A percentile compares a stretch with the other conserved stretches of the same genome.
Conservation (phyloP, 2,888 invertebrate species). For the Meteorus colon region DNA sequence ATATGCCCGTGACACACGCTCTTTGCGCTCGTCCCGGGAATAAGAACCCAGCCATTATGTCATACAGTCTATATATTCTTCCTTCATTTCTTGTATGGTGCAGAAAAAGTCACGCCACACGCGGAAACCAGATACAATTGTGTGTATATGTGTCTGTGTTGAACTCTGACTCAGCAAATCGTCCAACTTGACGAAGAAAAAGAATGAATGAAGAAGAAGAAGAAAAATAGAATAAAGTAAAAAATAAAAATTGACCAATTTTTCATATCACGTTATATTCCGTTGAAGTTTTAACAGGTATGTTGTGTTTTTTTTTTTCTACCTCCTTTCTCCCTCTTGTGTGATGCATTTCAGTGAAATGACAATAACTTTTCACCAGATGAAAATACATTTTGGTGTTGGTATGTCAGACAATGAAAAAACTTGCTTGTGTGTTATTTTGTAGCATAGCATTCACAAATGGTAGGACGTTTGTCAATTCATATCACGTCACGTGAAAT, state of each 20-base stretch:
- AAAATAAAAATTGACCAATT: slow-evolving; percentile 25
- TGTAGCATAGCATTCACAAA: too few relatives aligned
- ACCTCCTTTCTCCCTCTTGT: neutral
- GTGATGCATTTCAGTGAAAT: neutral
- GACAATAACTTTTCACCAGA: neutral
- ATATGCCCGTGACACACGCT: slow-evolving; percentile 2
- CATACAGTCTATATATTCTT: slow-evolving; percentile 38
- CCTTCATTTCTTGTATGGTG: slow-evolving; percentile 31
- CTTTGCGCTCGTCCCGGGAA: slow-evolving; percentile 39
- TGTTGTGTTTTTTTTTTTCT: neutral
- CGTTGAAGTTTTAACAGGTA: neutral
- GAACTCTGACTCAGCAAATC: neutral
- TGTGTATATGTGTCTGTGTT: neutral
- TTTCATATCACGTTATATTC: neutral
- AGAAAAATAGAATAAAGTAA: neutral
- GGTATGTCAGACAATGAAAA: neutral
- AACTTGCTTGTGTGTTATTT: too few relatives aligned
- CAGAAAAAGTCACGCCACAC: slow-evolving; percentile 10
- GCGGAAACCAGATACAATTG: neutral
- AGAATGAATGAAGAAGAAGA: neutral
- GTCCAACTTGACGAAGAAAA: slow-evolving; percentile 28
- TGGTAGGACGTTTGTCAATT: too few relatives aligned
- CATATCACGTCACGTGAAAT: too few relatives aligned
- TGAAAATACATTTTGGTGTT: neutral
- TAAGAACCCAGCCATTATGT: slow-evolving; percentile 49